Evolutionary conservation across 37 sponge, comb jelly and placozoan genomes (phyloP).

Genomic region (Crambe crambe): DNA sequence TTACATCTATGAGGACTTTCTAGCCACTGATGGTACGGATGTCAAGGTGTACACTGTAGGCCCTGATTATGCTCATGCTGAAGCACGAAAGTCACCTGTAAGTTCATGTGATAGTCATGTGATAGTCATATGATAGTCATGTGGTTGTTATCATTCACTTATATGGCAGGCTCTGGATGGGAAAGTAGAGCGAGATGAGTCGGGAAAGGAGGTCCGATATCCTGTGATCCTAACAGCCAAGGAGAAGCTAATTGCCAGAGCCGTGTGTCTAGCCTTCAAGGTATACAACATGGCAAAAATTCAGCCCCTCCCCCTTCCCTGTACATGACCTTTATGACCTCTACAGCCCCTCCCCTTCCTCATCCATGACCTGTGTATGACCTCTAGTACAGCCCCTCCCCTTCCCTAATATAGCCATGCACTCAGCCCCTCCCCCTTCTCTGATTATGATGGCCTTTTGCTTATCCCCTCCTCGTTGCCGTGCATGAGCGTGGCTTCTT

Average conservation of each 20-base stretch:
- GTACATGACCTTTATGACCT: too few species aligned
- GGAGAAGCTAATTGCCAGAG: conserved; percentile 92
- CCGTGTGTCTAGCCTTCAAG: conserved; percentile 89
- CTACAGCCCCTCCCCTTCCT: not conserved
- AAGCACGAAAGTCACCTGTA: conserved; percentile 96
- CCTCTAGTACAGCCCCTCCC: not conserved
- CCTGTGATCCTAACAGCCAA: conserved; percentile 91
- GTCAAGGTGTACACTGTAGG: conserved; percentile 98
- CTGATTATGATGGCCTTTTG: too few species aligned
- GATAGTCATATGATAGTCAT: not conserved
- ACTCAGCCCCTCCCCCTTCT: too few species aligned
- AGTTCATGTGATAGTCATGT: conserved; percentile 37
- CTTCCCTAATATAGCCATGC: too few species aligned
- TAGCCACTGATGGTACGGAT: conserved; percentile 94
- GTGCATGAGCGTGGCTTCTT: too few species aligned
- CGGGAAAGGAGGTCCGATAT: conserved; percentile 89
- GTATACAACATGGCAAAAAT: conserved; percentile 21
- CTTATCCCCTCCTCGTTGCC: too few species aligned
- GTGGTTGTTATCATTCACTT: not conserved
- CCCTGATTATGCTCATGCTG: conserved; percentile 95
- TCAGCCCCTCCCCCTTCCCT: not conserved
- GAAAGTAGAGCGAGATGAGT: conserved; percentile 87
- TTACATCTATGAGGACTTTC: conserved; percentile 94
- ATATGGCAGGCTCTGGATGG: conserved; percentile 89
- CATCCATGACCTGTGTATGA: not conserved